These are phyloP conservation scores for Arizona elegans DNA, from an alignment of 2,113 vertebrate genomes.

Conservation along the genomic window DNA sequence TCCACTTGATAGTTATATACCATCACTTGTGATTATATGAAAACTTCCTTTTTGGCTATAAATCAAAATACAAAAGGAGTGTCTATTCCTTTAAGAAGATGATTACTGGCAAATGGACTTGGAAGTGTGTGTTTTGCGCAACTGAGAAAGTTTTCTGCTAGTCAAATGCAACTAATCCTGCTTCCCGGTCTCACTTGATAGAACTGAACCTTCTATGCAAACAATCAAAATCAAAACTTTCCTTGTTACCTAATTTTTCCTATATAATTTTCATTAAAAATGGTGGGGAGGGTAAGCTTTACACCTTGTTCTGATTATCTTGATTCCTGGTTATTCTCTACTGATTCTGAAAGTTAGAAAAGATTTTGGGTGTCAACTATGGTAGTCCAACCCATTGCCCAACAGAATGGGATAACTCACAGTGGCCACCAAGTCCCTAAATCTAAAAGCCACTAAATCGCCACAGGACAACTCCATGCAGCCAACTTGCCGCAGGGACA, in stretches of 20 bases:
- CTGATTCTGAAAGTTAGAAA: not conserved
- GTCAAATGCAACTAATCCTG: not conserved
- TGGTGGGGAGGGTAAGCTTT: not conserved
- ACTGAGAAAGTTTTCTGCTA: not conserved
- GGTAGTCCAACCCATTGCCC: not conserved
- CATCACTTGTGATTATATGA: not conserved
- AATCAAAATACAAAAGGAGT: not conserved
- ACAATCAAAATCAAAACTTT: not conserved
- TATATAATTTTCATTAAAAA: not conserved
- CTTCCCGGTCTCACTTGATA: not conserved
- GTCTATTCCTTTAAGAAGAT: not conserved
- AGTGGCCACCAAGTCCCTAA: not conserved
- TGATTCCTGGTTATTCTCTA: not conserved
- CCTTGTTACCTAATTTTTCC: not conserved
- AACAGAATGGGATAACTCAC: not conserved
- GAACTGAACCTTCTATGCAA: not conserved
- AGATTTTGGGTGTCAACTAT: not conserved
- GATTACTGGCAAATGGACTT: not conserved
- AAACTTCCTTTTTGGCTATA: not conserved
- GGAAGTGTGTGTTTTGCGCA: not conserved
- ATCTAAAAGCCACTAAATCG: not conserved
- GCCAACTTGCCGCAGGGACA: not conserved
- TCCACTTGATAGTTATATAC: not conserved
- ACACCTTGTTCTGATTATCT: not conserved
- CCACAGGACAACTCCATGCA: not conserved